Conservation (phyloP, 2,888 invertebrate species). For the Phortica magna region DNA sequence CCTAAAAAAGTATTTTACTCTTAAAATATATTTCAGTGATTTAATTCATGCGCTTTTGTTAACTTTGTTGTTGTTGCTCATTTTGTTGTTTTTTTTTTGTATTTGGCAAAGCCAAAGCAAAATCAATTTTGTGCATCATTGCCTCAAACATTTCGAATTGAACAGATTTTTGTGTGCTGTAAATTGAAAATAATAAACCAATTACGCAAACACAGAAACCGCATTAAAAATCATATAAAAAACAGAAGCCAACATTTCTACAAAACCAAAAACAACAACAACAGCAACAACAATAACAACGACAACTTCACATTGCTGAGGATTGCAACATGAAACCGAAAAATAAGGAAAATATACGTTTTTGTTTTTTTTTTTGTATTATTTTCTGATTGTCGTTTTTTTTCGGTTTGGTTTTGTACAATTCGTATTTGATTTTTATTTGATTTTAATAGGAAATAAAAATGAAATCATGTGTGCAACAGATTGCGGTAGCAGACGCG, state of each 20-base stretch:
- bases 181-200: constrained; percentile 51
- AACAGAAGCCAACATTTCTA: constrained; percentile 5
- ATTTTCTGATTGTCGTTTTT: constrained; percentile 8
- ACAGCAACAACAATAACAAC: not conserved
- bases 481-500: constrained; percentile 58
- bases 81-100: not conserved
- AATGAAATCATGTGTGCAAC: constrained; percentile 72
- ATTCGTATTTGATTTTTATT: constrained; percentile 67
- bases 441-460: constrained; percentile 70
- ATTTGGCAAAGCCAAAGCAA: constrained; percentile 20
- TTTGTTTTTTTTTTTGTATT: constrained; percentile 1
- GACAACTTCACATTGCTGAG: not conserved
- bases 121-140: constrained; percentile 40
- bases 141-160: constrained; percentile 27
- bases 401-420: constrained; percentile 9
- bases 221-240: constrained; percentile 33
- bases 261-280: not conserved
- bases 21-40: constrained; percentile 15
- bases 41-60: not conserved
- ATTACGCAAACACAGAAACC: constrained; percentile 37
- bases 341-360: not conserved
- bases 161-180: constrained; percentile 22
- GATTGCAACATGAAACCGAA: not conserved
- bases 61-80: not conserved
- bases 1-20: not conserved